A percentile compares a stretch with the other conserved stretches of the same genome.
phyloP scores from a whole-genome alignment of 2,888 invertebrate genomes.

The Abscondita cerata region DNA sequence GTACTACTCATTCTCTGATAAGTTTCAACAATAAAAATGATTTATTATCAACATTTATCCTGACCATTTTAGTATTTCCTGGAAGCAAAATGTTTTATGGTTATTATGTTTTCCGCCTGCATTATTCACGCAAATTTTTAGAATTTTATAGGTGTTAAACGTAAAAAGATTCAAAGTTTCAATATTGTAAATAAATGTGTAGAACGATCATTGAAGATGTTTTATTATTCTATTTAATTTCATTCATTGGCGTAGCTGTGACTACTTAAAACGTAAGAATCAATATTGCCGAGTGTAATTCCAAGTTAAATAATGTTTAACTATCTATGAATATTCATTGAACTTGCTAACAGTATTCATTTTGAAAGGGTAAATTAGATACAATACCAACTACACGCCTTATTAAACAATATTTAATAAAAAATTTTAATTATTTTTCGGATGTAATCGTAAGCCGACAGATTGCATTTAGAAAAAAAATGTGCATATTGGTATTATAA shows the following conservation, averaged over 20 bases:
- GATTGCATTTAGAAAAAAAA: slow-evolving; percentile 8
- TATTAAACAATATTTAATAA: slow-evolving; percentile 24
- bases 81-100: slow-evolving; percentile 15
- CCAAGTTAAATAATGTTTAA: slow-evolving; percentile 36
- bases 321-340: slow-evolving; percentile 36
- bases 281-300: slow-evolving; percentile 25
- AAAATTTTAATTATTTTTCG: slow-evolving; percentile 24
- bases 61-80: slow-evolving; percentile 18
- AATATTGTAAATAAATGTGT: neutral
- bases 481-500: slow-evolving; percentile 16
- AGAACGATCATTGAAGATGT: neutral
- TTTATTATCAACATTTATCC: slow-evolving; percentile 21
- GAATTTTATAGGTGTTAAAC: neutral
- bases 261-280: slow-evolving; percentile 23
- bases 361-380: slow-evolving; percentile 28
- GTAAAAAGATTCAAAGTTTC: neutral
- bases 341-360: slow-evolving; percentile 26
- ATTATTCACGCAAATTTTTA: neutral
- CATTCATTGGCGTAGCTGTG: slow-evolving; percentile 13
- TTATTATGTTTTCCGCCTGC: slow-evolving; percentile 9
- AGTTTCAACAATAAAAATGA: slow-evolving; percentile 14
- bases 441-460: slow-evolving; percentile 7
- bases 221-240: slow-evolving; percentile 24
- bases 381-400: slow-evolving; percentile 29
- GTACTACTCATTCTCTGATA: slow-evolving; percentile 10